Evolutionary conservation across 1,140 invertebrate species (phyloP), one percentile per base, ranked within the genome.

Genomic region (Phymastichus coffea): DNA sequence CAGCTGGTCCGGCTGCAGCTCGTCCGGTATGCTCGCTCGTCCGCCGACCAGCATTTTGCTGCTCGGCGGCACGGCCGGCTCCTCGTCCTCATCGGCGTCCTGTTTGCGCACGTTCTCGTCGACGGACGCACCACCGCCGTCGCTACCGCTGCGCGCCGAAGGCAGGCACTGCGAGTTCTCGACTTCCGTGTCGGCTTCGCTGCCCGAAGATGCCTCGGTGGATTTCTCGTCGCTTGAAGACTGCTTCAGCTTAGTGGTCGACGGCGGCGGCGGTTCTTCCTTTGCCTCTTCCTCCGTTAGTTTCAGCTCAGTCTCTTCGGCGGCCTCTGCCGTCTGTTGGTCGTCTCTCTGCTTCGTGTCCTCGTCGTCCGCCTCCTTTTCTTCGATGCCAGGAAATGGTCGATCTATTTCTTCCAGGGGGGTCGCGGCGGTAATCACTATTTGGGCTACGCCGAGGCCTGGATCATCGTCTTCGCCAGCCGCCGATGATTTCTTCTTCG

Each of bases 351-450:
- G 22, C 23, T 61, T 64, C 8, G 53, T 33, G 41, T 57, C 62
- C 57, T 71, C 66, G 19, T 48, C 56, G 4, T 72, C 66, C 2
- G 52, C 64, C 35, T 69, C 69, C 33, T 68, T 68, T 14, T 56
- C 64, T 52, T 79, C 73, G 3, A 61, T 48, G 1, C 71, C 75
- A 1, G 86, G 86, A 73, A 88, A 90, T 3, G 85, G 82, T 51
- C 84, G 83, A 28, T 89, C 88, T 4, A 84, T 79, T 64, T 92
- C 89, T 76, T 94, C 92, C 89, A 92, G 91, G 20, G 92, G 92
- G 4, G 92, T 94, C 40, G 92, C 91, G 20, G 91, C 91, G 14
- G 91, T 94, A 70, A 94, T 93, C 7, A 93, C 90, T 63, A 93
- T 93, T 71, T 92, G 89, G 48, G 89, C 90, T 43, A 91, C 90